phyloP scores from a whole-genome alignment of 2,797 vertebrate species.

The Muscicapa striata region DNA sequence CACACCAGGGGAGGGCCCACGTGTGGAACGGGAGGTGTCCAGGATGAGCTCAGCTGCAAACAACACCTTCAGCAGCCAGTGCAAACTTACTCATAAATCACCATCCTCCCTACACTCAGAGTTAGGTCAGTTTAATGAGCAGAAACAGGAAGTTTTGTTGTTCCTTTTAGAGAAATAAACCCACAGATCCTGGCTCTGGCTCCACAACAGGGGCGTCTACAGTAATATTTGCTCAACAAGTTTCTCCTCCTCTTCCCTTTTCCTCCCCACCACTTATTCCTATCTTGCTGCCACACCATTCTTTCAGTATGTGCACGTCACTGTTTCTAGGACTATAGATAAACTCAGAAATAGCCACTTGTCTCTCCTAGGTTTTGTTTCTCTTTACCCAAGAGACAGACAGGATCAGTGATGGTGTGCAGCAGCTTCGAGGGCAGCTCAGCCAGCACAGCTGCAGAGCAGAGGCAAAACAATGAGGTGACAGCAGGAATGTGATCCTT shows the following conservation, averaged over 20 bases:
- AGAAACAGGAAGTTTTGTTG: not conserved
- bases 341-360: not conserved
- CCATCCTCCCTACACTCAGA: not conserved
- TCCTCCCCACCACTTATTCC: not conserved
- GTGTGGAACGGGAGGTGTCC: fast-evolving
- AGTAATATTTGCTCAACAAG: not conserved
- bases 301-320: fast-evolving
- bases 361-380: not conserved
- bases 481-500: not conserved
- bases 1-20: fast-evolving
- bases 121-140: not conserved
- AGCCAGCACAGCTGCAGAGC: not conserved
- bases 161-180: not conserved
- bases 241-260: not conserved
- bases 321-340: not conserved
- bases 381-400: not conserved
- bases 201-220: not conserved
- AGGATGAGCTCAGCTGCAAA: not conserved
- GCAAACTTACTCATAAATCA: not conserved
- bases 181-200: not conserved
- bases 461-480: not conserved
- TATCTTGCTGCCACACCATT: not conserved
- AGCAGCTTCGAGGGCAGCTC: not conserved
- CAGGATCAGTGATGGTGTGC: not conserved
- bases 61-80: not conserved